Evolutionary conservation across 2,888 invertebrate genomes (phyloP).

Genomic region (Myopa testacea): DNA sequence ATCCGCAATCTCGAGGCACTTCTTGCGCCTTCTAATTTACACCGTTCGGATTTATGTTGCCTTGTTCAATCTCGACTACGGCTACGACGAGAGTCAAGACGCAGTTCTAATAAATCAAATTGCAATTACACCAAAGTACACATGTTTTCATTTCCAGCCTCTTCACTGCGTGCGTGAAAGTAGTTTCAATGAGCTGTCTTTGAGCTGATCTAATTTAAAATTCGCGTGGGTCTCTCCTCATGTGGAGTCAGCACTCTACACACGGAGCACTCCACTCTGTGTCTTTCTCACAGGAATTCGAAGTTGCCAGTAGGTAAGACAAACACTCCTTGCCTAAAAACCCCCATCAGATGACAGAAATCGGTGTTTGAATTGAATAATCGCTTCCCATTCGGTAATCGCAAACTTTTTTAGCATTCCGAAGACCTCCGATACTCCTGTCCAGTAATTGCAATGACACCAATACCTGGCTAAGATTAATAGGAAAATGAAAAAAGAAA

Average conservation of each 20-base stretch:
- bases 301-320: no score
- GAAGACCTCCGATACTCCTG: no score
- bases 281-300: no score
- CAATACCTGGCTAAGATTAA: no score
- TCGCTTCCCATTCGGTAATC: no score
- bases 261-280: not conserved
- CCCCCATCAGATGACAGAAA: not conserved
- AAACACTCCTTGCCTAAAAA: not conserved
- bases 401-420: no score
- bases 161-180: no score
- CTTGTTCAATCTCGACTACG: constrained; percentile 3
- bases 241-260: not conserved
- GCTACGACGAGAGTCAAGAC: constrained; percentile 59
- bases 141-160: constrained; percentile 60
- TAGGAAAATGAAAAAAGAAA: no score
- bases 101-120: constrained; percentile 66
- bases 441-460: no score
- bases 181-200: no score
- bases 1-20: constrained; percentile 36
- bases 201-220: no score
- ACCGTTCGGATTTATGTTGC: constrained; percentile 39
- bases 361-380: no score
- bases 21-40: constrained; percentile 48
- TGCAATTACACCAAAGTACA: constrained; percentile 67
- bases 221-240: not conserved